phyloP scores from a whole-genome alignment of 2,888 invertebrate genomes.

The Fabriciana adippe region DNA sequence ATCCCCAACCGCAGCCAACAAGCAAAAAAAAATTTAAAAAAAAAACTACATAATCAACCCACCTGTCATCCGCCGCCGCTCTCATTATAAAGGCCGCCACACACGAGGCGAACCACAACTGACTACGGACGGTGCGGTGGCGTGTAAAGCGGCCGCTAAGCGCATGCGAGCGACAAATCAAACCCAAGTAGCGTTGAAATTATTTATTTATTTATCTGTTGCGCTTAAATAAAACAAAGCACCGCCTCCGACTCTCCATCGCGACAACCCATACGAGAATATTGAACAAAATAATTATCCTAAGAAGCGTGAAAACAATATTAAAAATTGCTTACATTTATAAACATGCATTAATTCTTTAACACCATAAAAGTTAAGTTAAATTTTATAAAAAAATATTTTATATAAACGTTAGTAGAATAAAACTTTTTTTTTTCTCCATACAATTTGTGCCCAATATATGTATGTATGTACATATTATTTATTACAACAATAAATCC shows the following conservation, averaged over 20 bases:
- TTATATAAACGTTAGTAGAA: slow-evolving; percentile 18
- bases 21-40: background rate
- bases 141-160: slow-evolving; percentile 7
- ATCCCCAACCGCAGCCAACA: slow-evolving; percentile 14
- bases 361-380: slow-evolving; percentile 18
- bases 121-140: background rate
- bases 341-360: slow-evolving; percentile 26
- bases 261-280: slow-evolving; percentile 14
- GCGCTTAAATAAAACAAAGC: slow-evolving; percentile 28
- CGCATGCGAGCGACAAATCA: slow-evolving; percentile 32
- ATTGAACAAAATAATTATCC: slow-evolving; percentile 7
- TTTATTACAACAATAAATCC: slow-evolving; percentile 10
- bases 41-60: slow-evolving; percentile 6
- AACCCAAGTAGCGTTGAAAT: slow-evolving; percentile 30
- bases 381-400: slow-evolving; percentile 23
- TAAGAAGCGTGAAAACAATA: slow-evolving; percentile 19
- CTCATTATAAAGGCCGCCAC: slow-evolving; percentile 14
- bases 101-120: background rate
- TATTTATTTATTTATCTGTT: slow-evolving; percentile 27
- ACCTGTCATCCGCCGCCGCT: slow-evolving; percentile 17
- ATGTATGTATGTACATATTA: slow-evolving; percentile 1
- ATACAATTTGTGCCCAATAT: slow-evolving; percentile 13
- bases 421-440: slow-evolving; percentile 11
- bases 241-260: slow-evolving; percentile 15
- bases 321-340: slow-evolving; percentile 7